Evolutionary conservation across 2,797 vertebrate species (phyloP).

Genomic region (Psittacula echo): DNA sequence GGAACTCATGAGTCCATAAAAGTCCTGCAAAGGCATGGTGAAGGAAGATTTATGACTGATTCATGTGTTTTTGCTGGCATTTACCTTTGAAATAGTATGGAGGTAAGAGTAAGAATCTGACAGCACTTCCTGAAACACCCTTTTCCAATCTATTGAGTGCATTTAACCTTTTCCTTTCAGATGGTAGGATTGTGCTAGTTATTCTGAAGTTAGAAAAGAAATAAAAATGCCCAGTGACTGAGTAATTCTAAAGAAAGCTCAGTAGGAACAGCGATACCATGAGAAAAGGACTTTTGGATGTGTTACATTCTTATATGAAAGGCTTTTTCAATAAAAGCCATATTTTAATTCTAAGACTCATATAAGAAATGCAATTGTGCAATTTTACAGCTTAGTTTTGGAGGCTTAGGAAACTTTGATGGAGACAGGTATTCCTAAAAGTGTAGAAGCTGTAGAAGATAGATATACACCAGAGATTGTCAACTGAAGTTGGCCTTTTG

Average conservation of each 20-base stretch:
- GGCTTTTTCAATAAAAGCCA: neutral
- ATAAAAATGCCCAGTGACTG: neutral
- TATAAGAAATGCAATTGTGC: neutral
- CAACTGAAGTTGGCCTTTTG: neutral
- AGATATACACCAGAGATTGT: neutral
- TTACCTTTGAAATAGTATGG: conserved; percentile 38
- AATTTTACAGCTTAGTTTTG: neutral
- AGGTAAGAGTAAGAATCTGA: neutral
- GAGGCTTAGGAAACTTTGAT: neutral
- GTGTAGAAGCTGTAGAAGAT: neutral
- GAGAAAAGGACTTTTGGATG: neutral
- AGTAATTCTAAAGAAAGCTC: neutral
- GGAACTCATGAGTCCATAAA: neutral
- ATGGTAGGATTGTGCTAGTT: neutral
- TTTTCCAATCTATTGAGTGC: neutral
- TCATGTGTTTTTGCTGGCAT: conserved; percentile 1
- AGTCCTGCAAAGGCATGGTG: neutral
- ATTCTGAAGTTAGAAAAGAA: neutral
- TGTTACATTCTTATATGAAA: neutral
- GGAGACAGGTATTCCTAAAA: neutral
- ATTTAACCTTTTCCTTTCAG: conserved; percentile 21
- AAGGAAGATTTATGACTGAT: conserved; percentile 34
- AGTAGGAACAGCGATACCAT: neutral
- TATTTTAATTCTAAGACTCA: neutral
- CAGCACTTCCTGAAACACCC: conserved; percentile 4